Evolutionary conservation across 2,797 vertebrate genomes (phyloP), one percentile per base, ranked within the genome.

Genomic region (Eulemur rubriventer): DNA sequence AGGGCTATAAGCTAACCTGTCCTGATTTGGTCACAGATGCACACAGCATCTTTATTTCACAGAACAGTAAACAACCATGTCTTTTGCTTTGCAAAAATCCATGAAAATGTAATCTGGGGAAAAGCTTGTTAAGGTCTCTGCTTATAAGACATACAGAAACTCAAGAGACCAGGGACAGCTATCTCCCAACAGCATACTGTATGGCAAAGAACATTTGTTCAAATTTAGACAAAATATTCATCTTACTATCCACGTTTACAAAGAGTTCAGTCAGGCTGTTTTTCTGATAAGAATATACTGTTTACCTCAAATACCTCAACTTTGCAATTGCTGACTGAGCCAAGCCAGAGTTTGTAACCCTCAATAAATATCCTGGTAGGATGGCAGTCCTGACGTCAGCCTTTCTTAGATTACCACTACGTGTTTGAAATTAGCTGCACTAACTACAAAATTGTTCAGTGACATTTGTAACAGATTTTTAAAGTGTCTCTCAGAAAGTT

Each of bases 1-100:
- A 8, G 4, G 0, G 10, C 35, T 73, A 0, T 2, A 73, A 63
- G 7, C 11, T 70, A 46, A 6, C 9, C 14, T 52, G 1, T 59
- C 30, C 6, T 73, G 50, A 76, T 22, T 50, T 30, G 83, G 11
- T 9, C 13, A 26, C 6, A 57, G 43, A 38, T 65, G n/a, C 38
- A 75, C 18, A 16, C 4, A 61, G 30, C 26, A 67, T 59, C 70
- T 48, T 87, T 61, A 24, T 63, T 88, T 6, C n/a, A 9, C 18
- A 6, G 2, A 26, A n/a, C 2, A 41, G 50, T 78, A 83, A 87
- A 43, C 7, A 81, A 90, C 22, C 1, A 4, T 85, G 3, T 43
- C 22, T 59, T 91, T 67, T 70, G 17, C 3, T 30, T 20, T 65
- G 50, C 0, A 65, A 30, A 88, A 79, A 48, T 35, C 7, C 1